Evolutionary conservation across 1,140 invertebrate species (phyloP), one percentile per base, ranked within the genome.

Genomic region (Trypoxylus dichotomus): DNA sequence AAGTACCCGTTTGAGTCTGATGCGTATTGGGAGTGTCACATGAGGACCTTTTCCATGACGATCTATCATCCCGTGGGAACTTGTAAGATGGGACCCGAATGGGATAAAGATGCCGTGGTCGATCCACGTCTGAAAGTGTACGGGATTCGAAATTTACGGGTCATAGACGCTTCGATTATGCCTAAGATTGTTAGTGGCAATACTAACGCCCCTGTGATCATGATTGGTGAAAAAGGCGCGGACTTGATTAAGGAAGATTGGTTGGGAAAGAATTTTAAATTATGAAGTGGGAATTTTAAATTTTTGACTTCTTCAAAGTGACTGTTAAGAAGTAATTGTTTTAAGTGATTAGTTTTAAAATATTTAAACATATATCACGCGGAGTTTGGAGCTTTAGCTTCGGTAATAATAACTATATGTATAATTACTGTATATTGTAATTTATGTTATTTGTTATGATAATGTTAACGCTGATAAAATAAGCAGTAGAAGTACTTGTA

Each of bases 141-240:
- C 80, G 95, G 95, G 0, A 85, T 96, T 0, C 84, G 90, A 32
- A 93, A 93, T 19, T 86, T 97, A 3, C 88, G 96, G 54, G 94
- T 97, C 13, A 93, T 95, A 58, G 96, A 97, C 84, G 94, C 94
- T 6, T 95, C 94, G 75, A 94, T 97, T 77, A 96, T 97, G 94
- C 96, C 96, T 0, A 94, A 92, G 0, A 94, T 96, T 76, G 88
- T 89, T 6, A 87, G 86, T 79, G 86, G 85, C 15, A 87, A 87
- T 77, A 87, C 86, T 13, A 87, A 87, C 76, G 86, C 86, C 7
- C 85, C 86, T 0, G 81, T 81, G 8, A 86, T 87, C 25, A 87
- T 86, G 86, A 83, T 87, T 2, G 86, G 85, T 1, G 86, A 87
- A 79, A 87, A 87, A 42, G 86, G 83, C 2, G 85, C 86, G 0